Base-by-base conservation (phyloP, 2,113 vertebrate genomes). In the Talpa occidentalis region DNA sequence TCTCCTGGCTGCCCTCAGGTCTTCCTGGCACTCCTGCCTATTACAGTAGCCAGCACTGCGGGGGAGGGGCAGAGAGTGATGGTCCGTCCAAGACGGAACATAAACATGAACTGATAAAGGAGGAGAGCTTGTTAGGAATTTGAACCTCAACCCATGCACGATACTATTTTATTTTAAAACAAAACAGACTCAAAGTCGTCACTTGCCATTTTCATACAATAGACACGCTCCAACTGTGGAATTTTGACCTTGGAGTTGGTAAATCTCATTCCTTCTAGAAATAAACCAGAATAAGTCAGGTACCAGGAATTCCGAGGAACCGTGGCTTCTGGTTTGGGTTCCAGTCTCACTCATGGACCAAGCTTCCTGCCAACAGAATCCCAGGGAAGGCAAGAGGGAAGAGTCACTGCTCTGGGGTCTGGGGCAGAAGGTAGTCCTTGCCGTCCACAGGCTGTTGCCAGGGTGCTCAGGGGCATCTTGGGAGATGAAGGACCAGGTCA, bases 301-400 rank as follows among this genome's bases (percentile, higher is more conserved):
- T 21, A 87, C 17, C 64, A 70, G 88, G 73, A 70, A 28, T 26
- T 85, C 59, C 77, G 83, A 96, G 62, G 60, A 91, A 78, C 12
- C 14, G 6, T 17, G 1, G 5, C n/a, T 47, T 92, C 40, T 62
- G 76, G 77, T 30, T 42, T 49, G 22, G 28, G 72, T 26, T 93
- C 82, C 66, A 69, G n/a, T 60, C 37, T 88, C 35, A 47, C 72
- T 10, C 15, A 32, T 64, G 44, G 52, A 4, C 77, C 60, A 6
- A 49, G 69, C 37, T 40, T 59, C 40, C 66, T 70, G 73, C 35
- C 32, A 81, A 82, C 47, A 72, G n/a, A 28, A 24, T 81, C 30
- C 9, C 52, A 37, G 62, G 40, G 42, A 14, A 2, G 24, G 44
- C 5, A 21, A 62, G 66, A n/a, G n/a, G n/a, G n/a, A n/a, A n/a